These are phyloP conservation scores for Linnaemya tessellans DNA, from an alignment of 2,888 invertebrate species.

Conservation along the genomic window DNA sequence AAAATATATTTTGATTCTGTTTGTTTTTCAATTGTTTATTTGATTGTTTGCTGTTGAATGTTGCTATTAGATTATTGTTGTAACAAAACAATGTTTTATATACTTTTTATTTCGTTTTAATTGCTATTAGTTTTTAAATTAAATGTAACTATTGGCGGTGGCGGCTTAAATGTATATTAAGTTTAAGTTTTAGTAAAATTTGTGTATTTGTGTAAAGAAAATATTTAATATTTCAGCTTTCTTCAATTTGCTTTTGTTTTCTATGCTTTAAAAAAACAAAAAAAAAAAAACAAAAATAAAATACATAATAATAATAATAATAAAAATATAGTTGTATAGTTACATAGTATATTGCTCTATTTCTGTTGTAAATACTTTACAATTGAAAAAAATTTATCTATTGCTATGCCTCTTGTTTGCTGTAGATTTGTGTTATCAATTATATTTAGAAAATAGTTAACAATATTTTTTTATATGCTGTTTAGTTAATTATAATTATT, in stretches of 20 bases:
- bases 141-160: constrained; percentile 73
- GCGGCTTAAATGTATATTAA: constrained; percentile 62
- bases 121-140: constrained; percentile 41
- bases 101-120: constrained; percentile 6
- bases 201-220: constrained; percentile 64
- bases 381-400: constrained; percentile 66
- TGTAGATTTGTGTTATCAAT: constrained; percentile 60
- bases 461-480: constrained; percentile 63
- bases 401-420: constrained; percentile 72
- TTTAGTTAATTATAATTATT: constrained; percentile 73
- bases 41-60: constrained; percentile 61
- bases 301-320: background rate
- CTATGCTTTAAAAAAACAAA: constrained; percentile 34
- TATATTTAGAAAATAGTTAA: constrained; percentile 68
- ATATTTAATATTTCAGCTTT: constrained; percentile 53
- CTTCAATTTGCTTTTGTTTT: constrained; percentile 5
- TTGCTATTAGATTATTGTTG: constrained; percentile 36
- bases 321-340: constrained; percentile 42
- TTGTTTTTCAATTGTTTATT: constrained; percentile 26
- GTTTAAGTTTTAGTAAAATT: constrained; percentile 53
- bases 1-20: constrained; percentile 58
- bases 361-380: constrained; percentile 56
- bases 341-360: constrained; percentile 61
- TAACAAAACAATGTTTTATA: constrained; percentile 44
- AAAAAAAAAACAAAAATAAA: constrained; percentile 54